Evolutionary conservation across 2,888 invertebrate genomes (phyloP).

Genomic region (Tubulanus polymorphus): DNA sequence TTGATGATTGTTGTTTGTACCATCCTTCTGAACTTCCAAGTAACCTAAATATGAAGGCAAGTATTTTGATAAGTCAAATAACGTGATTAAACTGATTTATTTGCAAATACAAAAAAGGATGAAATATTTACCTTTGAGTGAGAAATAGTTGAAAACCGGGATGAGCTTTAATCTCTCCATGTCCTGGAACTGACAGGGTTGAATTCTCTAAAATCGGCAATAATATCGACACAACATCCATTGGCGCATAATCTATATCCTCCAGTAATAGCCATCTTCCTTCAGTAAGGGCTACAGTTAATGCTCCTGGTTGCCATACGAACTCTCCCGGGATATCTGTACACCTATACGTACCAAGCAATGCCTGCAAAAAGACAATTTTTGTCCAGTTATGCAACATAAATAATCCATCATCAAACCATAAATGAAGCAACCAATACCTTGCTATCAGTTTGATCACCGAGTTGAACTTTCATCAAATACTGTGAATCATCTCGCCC

Average conservation of each 20-base stretch:
- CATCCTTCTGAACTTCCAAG: conserved; percentile 62
- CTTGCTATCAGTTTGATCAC: conserved; percentile 95
- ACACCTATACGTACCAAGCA: conserved; percentile 88
- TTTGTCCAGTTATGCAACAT: background rate
- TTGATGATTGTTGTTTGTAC: conserved; percentile 53
- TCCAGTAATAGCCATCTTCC: conserved; percentile 84
- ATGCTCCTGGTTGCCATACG: conserved; percentile 90
- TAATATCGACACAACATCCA: conserved; percentile 86
- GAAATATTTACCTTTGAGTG: conserved; percentile 63
- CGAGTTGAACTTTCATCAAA: conserved; percentile 84
- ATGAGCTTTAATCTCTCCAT: conserved; percentile 75
- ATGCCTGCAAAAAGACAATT: conserved; percentile 56
- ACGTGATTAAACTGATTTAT: conserved; percentile 3
- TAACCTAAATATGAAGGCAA: conserved; percentile 57
- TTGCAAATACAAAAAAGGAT: background rate
- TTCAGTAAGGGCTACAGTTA: conserved; percentile 64
- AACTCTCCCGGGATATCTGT: conserved; percentile 97
- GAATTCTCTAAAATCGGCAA: conserved; percentile 80
- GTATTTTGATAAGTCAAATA: background rate
- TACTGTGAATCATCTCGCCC: conserved; percentile 59
- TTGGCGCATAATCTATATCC: conserved; percentile 89
- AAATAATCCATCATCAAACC: background rate
- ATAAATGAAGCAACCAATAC: conserved; percentile 49
- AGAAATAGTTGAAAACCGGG: conserved; percentile 90
- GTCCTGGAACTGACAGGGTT: conserved; percentile 80